phyloP scores from a whole-genome alignment of 2,797 vertebrate species.

The Typhlichthys eigenmanni region DNA sequence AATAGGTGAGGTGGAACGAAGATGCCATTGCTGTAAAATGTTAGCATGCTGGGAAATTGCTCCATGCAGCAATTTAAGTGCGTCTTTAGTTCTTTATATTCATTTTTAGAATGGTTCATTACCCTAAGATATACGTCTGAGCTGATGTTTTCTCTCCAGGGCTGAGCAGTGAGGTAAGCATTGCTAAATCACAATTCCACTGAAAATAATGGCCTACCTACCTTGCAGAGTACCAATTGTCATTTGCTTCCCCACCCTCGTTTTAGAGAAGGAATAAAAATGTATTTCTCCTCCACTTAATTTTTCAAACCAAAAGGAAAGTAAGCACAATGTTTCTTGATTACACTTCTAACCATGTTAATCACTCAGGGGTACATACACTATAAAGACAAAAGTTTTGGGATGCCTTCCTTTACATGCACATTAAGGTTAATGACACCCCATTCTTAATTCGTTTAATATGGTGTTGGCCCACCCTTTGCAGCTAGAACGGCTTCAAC shows the following conservation, averaged over 20 bases:
- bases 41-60: constrained; percentile 15
- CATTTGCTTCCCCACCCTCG: constrained; percentile 14
- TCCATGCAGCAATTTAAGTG: constrained; percentile 10
- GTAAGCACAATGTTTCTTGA: no score
- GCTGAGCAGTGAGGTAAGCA: constrained; percentile 2
- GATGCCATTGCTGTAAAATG: constrained; percentile 2
- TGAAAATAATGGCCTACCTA: constrained; percentile 21
- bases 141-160: constrained; percentile 8
- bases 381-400: no score
- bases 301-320: constrained; percentile 21
- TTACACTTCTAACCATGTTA: no score
- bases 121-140: constrained; percentile 15
- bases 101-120: constrained; percentile 33
- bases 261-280: constrained; percentile 22
- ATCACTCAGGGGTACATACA: no score
- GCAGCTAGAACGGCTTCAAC: no score
- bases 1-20: neutral
- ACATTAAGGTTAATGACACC: no score
- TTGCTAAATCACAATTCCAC: constrained; percentile 24
- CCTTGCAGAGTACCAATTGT: constrained; percentile 19
- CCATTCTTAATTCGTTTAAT: no score
- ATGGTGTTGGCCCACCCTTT: no score
- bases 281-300: constrained; percentile 7
- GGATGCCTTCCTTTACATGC: no score
- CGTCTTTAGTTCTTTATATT: constrained; percentile 9